Base-by-base conservation (phyloP, 2,113 vertebrate species). In the Buteo buteo region DNA sequence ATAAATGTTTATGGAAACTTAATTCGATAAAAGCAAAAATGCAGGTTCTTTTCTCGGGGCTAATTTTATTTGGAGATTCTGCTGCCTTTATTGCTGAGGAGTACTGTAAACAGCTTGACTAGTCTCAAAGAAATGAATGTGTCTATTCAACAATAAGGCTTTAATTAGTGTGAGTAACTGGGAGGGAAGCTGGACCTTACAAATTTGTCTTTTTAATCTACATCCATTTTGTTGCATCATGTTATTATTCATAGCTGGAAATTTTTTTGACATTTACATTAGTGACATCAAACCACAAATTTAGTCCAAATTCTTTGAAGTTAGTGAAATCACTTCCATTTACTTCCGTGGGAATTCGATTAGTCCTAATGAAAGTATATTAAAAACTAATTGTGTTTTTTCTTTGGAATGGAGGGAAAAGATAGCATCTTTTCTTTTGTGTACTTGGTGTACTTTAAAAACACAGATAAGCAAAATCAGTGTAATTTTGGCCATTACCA, bases 51-150 rank as follows among this genome's bases (percentile, higher is more conserved):
- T 90, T 90, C 71, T 90, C 28, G 9, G 32, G 24, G 28, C 20
- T 96, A 83, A 91, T 92, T 93, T 89, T 86, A 74, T 94, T 93
- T 88, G 61, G 31, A 90, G 54, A 76, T 77, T 93, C 66, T 90
- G 12, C 25, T 85, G 50, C 36, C 36, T 85, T 92, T 88, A 45
- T 72, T 93, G 13, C n/a, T 80, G 42, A 71, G 29, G 22, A 73
- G 19, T 71, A 45, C 36, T 42, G 65, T 82, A 84, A 94, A 64
- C 24, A 89, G 31, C 62, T 88, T 86, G 74, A 82, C 12, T 24
- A 80, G 36, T 70, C 58, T 76, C 2, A 2, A 72, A 90, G 62
- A 93, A 95, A 91, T 54, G 8, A 69, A 73, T 42, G 22, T 67
- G 11, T 31, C 34, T 82, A 10, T 76, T 88, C 49, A 65, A 82